A percentile compares a stretch with the other conserved stretches of the same genome.
Conservation (phyloP, 2,113 vertebrate species). For the Calidris pygmaea region DNA sequence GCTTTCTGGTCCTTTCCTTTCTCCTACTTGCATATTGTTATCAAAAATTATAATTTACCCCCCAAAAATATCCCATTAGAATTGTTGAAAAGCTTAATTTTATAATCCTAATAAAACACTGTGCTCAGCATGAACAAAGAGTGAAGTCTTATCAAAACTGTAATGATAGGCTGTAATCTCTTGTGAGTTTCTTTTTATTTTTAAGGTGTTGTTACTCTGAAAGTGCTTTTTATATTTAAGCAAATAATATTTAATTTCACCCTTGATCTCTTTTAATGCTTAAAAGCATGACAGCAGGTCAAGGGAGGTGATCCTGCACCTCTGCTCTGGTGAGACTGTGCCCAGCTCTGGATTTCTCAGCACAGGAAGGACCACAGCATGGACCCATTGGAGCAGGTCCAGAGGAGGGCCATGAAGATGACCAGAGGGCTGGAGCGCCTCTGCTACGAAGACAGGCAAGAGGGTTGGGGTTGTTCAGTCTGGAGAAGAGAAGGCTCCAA, state of each 20-base stretch:
- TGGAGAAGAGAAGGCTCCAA: not conserved
- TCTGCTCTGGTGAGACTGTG: not conserved
- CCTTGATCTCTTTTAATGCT: not conserved
- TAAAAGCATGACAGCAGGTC: not conserved
- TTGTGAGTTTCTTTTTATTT: not conserved
- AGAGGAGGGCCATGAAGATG: not conserved
- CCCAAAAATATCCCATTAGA: not conserved
- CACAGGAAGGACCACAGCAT: not conserved
- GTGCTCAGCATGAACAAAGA: not conserved
- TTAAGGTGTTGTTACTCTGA: not conserved
- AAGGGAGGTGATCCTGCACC: not conserved
- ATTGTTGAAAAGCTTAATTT: not conserved
- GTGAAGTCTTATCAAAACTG: not conserved
- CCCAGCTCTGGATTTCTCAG: not conserved
- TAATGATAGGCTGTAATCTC: not conserved
- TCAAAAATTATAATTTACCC: not conserved
- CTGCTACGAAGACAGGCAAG: not conserved
- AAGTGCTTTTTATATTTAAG: not conserved
- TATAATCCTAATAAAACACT: not conserved
- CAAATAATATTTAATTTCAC: constrained; percentile 12
- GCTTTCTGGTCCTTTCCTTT: not conserved
- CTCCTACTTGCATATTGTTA: not conserved
- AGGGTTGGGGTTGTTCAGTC: not conserved
- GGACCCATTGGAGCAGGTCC: not conserved
- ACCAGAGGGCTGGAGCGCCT: not conserved